These are phyloP conservation scores for Meiosimyza decipiens DNA, from an alignment of 2,888 invertebrate genomes.

Conservation along the genomic window DNA sequence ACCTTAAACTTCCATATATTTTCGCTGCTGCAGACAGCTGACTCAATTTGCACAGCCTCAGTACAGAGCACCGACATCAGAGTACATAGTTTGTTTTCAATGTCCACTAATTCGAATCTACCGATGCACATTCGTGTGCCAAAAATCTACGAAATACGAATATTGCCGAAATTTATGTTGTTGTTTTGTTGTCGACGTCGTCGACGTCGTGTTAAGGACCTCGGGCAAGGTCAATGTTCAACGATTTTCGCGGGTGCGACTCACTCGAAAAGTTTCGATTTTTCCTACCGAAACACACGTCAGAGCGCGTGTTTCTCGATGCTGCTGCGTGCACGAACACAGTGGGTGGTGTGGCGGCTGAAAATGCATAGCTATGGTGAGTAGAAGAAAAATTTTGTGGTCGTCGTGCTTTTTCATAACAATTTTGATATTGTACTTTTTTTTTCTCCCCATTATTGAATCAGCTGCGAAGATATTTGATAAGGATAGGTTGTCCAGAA, in stretches of 20 bases:
- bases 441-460: constrained; percentile 3
- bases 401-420: neutral
- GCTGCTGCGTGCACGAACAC: constrained; percentile 3
- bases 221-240: constrained; percentile 54
- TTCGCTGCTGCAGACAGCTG: neutral
- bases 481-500: constrained; percentile 5
- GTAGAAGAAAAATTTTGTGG: neutral
- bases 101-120: neutral
- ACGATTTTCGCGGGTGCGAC: constrained; percentile 42
- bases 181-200: too few relatives aligned
- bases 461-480: neutral
- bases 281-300: neutral
- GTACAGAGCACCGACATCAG: neutral
- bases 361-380: too few relatives aligned
- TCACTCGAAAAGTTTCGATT: constrained; percentile 20
- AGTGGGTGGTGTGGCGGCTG: neutral
- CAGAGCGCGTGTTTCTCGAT: neutral
- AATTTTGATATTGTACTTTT: neutral
- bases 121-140: neutral
- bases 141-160: constrained; percentile 29
- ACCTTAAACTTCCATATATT: constrained; percentile 1
- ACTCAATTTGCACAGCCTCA: neutral
- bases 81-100: neutral
- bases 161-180: constrained; percentile 6
- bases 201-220: constrained; percentile 42